Percentiles rank a stretch among this genome's conserved stretches.
Evolutionary conservation across 2,113 vertebrate genomes (phyloP).

Genomic region (human): DNA sequence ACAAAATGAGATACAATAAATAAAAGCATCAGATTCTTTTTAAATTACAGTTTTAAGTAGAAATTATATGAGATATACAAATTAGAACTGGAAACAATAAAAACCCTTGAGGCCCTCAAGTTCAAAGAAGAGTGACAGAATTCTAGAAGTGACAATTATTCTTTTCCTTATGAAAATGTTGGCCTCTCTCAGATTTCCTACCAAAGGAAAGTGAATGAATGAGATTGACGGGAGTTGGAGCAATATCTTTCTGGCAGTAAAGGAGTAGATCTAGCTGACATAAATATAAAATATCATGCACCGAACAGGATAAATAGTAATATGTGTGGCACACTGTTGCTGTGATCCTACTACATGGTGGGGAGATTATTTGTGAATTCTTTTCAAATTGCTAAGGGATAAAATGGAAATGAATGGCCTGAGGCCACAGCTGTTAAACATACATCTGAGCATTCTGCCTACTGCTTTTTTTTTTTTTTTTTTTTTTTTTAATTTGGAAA

Average conservation of each 20-base stretch:
- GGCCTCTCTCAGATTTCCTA: conserved; percentile 28
- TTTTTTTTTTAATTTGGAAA: conserved; percentile 11
- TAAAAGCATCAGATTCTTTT: not conserved
- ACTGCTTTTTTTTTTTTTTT: not conserved
- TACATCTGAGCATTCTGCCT: not conserved
- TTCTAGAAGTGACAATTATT: not conserved
- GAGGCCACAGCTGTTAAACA: not conserved
- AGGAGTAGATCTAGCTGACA: not conserved
- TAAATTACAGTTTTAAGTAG: not conserved
- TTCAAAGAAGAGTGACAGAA: not conserved
- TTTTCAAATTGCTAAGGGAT: not conserved
- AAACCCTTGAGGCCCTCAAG: not conserved
- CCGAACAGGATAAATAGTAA: not conserved
- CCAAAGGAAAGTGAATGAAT: conserved; percentile 4
- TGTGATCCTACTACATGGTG: not conserved
- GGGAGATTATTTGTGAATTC: not conserved
- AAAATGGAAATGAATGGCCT: not conserved
- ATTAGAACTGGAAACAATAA: not conserved
- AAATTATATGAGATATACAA: not conserved
- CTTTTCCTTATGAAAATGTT: not conserved
- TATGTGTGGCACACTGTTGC: not conserved
- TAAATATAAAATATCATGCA: not conserved
- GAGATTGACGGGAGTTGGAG: not conserved
- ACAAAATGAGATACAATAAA: not conserved
- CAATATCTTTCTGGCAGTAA: not conserved